phyloP scores from a whole-genome alignment of 1,140 invertebrate genomes.

The Zaprionus camerounensis region DNA sequence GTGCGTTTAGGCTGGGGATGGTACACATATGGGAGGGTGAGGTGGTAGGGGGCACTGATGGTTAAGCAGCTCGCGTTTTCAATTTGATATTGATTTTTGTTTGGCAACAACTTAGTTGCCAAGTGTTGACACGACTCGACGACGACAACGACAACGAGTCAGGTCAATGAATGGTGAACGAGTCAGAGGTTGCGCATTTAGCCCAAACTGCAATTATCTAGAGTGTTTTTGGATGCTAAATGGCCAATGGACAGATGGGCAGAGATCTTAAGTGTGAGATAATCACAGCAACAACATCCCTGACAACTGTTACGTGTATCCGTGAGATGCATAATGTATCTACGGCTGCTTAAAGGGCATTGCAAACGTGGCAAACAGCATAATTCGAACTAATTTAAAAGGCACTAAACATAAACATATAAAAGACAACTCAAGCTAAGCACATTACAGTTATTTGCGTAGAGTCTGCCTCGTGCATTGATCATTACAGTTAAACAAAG shows the following conservation, averaged over 20 bases:
- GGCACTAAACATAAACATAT: not conserved
- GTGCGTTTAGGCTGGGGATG: conserved; percentile 16
- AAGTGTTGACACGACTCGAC: conserved; percentile 58
- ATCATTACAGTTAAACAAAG: not conserved
- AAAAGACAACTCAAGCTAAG: not conserved
- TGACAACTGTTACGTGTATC: conserved; percentile 25
- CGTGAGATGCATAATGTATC: conserved; percentile 23
- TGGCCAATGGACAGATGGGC: not conserved
- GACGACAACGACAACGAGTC: conserved; percentile 8
- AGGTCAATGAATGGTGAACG: conserved; percentile 36
- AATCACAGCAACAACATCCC: conserved; percentile 10
- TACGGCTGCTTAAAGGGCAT: conserved; percentile 5
- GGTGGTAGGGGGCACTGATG: conserved; percentile 1
- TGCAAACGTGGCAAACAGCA: not conserved
- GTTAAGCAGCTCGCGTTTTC: conserved; percentile 41
- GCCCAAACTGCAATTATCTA: conserved; percentile 23
- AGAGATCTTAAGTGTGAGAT: not conserved
- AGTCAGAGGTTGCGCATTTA: conserved; percentile 24
- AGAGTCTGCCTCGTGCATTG: not conserved
- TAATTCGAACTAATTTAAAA: not conserved
- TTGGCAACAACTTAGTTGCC: conserved; percentile 34
- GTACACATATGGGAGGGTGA: not conserved
- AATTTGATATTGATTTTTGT: conserved; percentile 64
- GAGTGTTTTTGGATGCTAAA: conserved; percentile 20
- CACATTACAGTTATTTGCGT: not conserved